These are phyloP conservation scores for Chaetorhynchus papuensis DNA, from an alignment of 2,113 vertebrate genomes.

Conservation along the genomic window DNA sequence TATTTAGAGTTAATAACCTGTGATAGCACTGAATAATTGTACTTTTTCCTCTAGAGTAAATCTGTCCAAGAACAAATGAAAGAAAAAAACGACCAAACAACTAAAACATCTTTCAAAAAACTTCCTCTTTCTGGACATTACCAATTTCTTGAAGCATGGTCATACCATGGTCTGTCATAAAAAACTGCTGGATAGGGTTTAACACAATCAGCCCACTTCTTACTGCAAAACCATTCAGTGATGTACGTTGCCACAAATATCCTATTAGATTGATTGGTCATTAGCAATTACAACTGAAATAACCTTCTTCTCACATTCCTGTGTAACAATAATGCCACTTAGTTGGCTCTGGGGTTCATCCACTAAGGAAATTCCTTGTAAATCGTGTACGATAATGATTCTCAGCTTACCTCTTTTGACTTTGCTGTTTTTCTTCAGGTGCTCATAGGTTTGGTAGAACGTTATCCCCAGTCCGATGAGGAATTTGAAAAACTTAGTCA, in stretches of 20 bases:
- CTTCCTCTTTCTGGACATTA: background rate
- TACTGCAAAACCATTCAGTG: background rate
- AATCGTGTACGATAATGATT: background rate
- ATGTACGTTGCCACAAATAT: background rate
- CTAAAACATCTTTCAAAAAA: background rate
- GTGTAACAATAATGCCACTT: background rate
- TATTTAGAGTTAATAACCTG: constrained; percentile 39
- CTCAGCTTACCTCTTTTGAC: background rate
- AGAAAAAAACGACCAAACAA: background rate
- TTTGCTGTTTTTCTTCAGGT: background rate
- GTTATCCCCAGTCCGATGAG: background rate
- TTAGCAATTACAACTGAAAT: background rate
- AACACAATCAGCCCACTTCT: constrained; percentile 13
- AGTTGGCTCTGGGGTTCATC: background rate
- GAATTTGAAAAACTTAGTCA: background rate
- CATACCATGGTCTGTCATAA: constrained; percentile 6
- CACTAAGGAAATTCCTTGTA: background rate
- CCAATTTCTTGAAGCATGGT: background rate
- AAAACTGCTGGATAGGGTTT: background rate
- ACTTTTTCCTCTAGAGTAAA: constrained; percentile 17
- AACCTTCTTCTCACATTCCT: background rate
- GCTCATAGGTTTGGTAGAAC: background rate
- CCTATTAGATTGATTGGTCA: constrained; percentile 4
- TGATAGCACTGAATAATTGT: background rate
- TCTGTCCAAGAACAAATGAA: background rate